Evolutionary conservation across 2,888 invertebrate species (phyloP), one percentile per base, ranked within the genome.

Genomic region (Apodemia zela): DNA sequence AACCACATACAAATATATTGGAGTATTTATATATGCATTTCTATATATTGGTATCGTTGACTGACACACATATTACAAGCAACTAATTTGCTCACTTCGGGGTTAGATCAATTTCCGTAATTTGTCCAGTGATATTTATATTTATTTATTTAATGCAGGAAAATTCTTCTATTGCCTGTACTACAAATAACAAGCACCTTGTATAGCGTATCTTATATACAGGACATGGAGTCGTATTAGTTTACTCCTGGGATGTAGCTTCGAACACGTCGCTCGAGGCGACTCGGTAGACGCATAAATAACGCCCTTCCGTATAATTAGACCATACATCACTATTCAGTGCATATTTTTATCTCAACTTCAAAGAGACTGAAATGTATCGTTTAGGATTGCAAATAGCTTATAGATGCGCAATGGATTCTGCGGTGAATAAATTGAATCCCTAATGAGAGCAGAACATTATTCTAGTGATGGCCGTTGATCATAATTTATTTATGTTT

Each of bases 221-320:
- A 42, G 42, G 42, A 42, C 1, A 42, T 42, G 42, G 15, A 15
- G 15, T 4, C 13, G 15, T 42, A 42, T n/a, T n/a, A n/a, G n/a
- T 38, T 38, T 38, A 11, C 38, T 42, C 42, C 42, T 15, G 42
- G 42, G 42, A 42, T 13, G 42, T 42, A 15, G 42, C 42, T 15
- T 42, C 15, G 42, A 15, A 42, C 42, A 42, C 42, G 42, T 42
- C 42, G 42, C 71, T 65, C 64, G 60, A 61, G 67, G 69, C 71
- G 68, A 70, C 70, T 60, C 63, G 60, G 62, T 65, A 66, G 63
- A 63, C 71, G 65, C 70, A 70, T 72, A 73, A 73, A 72, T 72
- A 72, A 69, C 68, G 66, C 69, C 70, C 68, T 65, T 59, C 67
- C 66, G 65, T 69, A 72, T 72, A 73, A 73, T 73, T 73, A 72